Base-by-base conservation (phyloP, 2,113 vertebrate species). In the Burhinus bistriatus region DNA sequence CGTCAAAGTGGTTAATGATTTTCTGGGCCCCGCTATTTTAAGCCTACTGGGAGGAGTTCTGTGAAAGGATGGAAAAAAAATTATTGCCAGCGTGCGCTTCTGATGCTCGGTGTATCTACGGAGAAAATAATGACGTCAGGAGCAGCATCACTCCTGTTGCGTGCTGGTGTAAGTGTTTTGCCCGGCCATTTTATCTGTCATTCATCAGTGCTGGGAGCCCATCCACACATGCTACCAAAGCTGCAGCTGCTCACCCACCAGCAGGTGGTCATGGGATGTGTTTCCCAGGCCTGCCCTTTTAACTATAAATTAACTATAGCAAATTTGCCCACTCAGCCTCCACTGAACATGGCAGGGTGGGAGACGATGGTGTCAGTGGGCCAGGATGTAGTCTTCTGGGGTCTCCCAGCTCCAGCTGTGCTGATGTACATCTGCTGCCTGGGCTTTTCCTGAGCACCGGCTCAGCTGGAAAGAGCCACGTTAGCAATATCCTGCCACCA, bases 1-100 rank as follows among this genome's bases (percentile, higher is more conserved):
- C 0, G 2, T 79, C 90, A 76, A 59, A 79, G 44, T 26, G 30
- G 57, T 64, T 83, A 96, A 95, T 71, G 66, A 91, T 91, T 94
- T 87, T 84, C 78, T 89, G 55, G 40, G 64, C 59, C 52, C 64
- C 71, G 69, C 80, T 97, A 77, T 95, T 96, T 93, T 87, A 94
- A 91, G 87, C 61, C 78, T 93, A 29, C n/a, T 80, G 49, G 49
- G 49, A 49, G 21, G 49, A 49, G 49, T 49, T 49, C 49, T 23
- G 87, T 83, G 91, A 87, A 95, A 72, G 61, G 44, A 85, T 52
- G n/a, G 77, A 80, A 89, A 32, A 32, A 68, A 75, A 32, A 55
- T 11, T 38, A 76, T 40, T 57, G 44, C 51, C 4, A 6, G 55
- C 2, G 16, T 1, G 0, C 2, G 22, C 20, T 87, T 94, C 47